phyloP scores from a whole-genome alignment of 1,140 invertebrate species.

The Xylocopa sonorina region DNA sequence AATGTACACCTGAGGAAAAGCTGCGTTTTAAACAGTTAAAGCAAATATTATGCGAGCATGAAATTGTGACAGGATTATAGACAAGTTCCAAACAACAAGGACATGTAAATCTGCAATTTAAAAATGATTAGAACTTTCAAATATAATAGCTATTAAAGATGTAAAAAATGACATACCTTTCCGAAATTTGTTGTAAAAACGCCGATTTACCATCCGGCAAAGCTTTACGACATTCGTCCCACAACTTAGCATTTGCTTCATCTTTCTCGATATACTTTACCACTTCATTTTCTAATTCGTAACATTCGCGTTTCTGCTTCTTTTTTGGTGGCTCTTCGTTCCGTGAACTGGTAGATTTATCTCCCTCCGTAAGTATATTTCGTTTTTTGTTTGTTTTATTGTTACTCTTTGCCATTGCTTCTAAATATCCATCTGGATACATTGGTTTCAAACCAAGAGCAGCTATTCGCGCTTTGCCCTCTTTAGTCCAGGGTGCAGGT shows the following conservation, averaged over 20 bases:
- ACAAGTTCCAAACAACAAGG: slow-evolving; percentile 91
- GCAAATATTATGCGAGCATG: slow-evolving; percentile 91
- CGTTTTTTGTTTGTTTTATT: slow-evolving; percentile 68
- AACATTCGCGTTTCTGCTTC: slow-evolving; percentile 80
- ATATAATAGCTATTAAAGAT: background rate
- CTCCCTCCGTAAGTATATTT: slow-evolving; percentile 43
- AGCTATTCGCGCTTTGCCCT: slow-evolving; percentile 84
- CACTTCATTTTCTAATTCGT: slow-evolving; percentile 81
- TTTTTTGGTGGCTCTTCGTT: slow-evolving; percentile 59
- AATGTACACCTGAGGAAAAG: slow-evolving; percentile 85
- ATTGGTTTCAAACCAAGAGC: slow-evolving; percentile 70
- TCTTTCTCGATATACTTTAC: slow-evolving; percentile 84
- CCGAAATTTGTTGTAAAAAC: slow-evolving; percentile 65
- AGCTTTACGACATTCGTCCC: slow-evolving; percentile 84
- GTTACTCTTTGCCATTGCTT: slow-evolving; percentile 82
- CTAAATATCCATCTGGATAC: slow-evolving; percentile 90
- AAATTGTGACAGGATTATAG: slow-evolving; percentile 88
- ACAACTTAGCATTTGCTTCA: slow-evolving; percentile 85
- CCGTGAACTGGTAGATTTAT: slow-evolving; percentile 51
- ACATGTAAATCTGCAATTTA: slow-evolving; percentile 86
- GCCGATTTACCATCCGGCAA: slow-evolving; percentile 79
- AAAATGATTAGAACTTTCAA: slow-evolving; percentile 35
- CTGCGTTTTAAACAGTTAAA: slow-evolving; percentile 86
- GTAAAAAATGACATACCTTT: slow-evolving; percentile 73
- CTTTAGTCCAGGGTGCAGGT: slow-evolving; percentile 92